Conservation (phyloP, 2,797 vertebrate genomes). For the Anas bernieri region DNA sequence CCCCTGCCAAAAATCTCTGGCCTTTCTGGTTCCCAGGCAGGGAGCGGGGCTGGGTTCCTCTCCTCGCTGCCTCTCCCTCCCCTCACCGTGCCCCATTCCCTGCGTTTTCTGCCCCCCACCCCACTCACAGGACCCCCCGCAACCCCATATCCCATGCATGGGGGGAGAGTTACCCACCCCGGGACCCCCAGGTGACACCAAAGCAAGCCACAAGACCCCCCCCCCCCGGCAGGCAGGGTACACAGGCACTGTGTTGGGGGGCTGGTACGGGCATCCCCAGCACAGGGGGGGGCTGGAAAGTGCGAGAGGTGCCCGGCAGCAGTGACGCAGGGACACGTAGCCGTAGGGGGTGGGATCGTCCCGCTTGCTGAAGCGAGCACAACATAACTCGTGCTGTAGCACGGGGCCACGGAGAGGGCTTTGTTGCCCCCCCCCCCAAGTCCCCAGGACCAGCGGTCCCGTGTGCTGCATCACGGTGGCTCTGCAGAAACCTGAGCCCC, state of each 20-base stretch:
- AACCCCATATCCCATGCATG: background rate
- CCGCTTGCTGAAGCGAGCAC: background rate
- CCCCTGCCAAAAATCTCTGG: conserved; percentile 28
- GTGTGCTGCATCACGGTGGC: conserved; percentile 8
- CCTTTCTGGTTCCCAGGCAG: background rate
- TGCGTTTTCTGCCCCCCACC: fast-evolving
- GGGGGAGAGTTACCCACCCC: background rate
- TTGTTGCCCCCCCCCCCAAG: background rate
- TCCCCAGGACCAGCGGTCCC: fast-evolving
- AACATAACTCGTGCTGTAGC: fast-evolving
- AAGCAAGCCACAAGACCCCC: background rate
- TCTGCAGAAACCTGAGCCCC: conserved; percentile 59
- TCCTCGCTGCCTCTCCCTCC: background rate
- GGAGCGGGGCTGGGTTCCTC: background rate
- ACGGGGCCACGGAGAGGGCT: fast-evolving
- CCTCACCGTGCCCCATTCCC: fast-evolving
- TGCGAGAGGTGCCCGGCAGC: background rate
- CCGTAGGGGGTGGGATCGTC: background rate
- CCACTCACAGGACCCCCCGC: fast-evolving
- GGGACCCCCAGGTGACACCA: background rate
- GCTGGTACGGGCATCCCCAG: fast-evolving
- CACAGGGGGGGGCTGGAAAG: background rate
- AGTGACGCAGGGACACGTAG: background rate
- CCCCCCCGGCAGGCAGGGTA: background rate
- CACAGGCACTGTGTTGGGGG: fast-evolving